Percentiles rank a stretch among this genome's conserved stretches.
Evolutionary conservation across 1,140 invertebrate genomes (phyloP).

Genomic region (Drosophila trapezifrons): DNA sequence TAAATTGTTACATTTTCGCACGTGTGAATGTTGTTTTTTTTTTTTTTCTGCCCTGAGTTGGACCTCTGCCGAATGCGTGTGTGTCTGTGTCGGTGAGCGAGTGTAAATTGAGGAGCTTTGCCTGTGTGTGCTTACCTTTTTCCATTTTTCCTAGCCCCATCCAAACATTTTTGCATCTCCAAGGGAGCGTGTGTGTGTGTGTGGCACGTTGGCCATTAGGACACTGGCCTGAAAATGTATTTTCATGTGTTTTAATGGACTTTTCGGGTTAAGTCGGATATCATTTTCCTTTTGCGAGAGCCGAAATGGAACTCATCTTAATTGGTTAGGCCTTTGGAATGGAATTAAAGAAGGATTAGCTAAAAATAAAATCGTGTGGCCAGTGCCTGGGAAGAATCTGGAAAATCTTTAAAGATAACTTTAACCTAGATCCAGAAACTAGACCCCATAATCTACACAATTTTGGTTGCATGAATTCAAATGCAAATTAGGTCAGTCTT

Average conservation of each 20-base stretch:
- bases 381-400: not conserved
- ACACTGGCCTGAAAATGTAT: conserved; percentile 61
- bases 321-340: conserved; percentile 43
- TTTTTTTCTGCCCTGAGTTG: conserved; percentile 6
- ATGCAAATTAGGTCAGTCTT: conserved; percentile 12
- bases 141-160: conserved; percentile 42
- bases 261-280: conserved; percentile 66
- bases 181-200: conserved; percentile 19
- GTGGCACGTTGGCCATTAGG: conserved; percentile 60
- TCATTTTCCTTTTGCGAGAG: conserved; percentile 45
- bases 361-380: conserved; percentile 16
- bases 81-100: conserved; percentile 28
- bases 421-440: not conserved
- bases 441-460: conserved; percentile 4
- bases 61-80: conserved; percentile 34
- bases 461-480: conserved; percentile 10
- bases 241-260: conserved; percentile 76
- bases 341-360: conserved; percentile 34
- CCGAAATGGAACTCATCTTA: conserved; percentile 51
- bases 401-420: conserved; percentile 11
- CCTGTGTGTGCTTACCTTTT: conserved; percentile 53
- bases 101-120: conserved; percentile 72
- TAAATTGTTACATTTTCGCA: conserved; percentile 78
- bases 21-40: conserved; percentile 52
- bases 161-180: conserved; percentile 46